A percentile compares a stretch with the other conserved stretches of the same genome.
Conservation (phyloP, 2,797 vertebrate genomes). For the Sparidentex hasta region DNA sequence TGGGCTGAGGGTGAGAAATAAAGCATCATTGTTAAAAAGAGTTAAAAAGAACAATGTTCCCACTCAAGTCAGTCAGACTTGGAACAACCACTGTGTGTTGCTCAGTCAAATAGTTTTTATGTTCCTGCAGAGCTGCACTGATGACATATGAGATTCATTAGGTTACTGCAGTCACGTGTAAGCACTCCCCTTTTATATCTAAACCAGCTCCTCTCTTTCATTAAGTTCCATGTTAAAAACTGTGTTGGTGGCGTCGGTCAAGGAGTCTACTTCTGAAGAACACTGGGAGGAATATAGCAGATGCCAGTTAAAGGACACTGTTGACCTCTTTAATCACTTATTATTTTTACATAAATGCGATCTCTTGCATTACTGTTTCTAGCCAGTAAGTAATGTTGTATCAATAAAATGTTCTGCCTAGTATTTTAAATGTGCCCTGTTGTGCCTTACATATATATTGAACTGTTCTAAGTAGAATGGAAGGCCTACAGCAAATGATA, state of each 20-base stretch:
- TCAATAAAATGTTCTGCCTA: background rate
- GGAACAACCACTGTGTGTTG: background rate
- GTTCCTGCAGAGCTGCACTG: conserved; percentile 26
- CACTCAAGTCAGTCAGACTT: background rate
- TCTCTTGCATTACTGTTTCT: background rate
- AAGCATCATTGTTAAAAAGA: background rate
- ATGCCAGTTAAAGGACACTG: background rate
- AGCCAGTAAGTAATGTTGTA: background rate
- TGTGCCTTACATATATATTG: background rate
- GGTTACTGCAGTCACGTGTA: conserved; percentile 30
- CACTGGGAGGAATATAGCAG: background rate
- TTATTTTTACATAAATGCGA: too few species aligned
- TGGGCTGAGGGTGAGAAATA: conserved; percentile 2
- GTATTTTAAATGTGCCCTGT: background rate
- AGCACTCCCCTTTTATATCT: conserved; percentile 33
- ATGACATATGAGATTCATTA: conserved; percentile 45
- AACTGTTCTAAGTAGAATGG: too few species aligned
- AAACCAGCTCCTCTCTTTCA: conserved; percentile 35
- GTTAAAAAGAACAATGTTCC: background rate
- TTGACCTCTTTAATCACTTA: background rate
- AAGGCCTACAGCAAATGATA: too few species aligned
- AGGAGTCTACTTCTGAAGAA: conserved; percentile 7
- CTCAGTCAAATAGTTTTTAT: background rate
- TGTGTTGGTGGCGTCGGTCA: conserved; percentile 4
- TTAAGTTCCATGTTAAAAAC: background rate